Percentiles rank a stretch among this genome's conserved stretches.
phyloP scores from a whole-genome alignment of 2,797 vertebrate genomes.

The Tragelaphus eurycerus region DNA sequence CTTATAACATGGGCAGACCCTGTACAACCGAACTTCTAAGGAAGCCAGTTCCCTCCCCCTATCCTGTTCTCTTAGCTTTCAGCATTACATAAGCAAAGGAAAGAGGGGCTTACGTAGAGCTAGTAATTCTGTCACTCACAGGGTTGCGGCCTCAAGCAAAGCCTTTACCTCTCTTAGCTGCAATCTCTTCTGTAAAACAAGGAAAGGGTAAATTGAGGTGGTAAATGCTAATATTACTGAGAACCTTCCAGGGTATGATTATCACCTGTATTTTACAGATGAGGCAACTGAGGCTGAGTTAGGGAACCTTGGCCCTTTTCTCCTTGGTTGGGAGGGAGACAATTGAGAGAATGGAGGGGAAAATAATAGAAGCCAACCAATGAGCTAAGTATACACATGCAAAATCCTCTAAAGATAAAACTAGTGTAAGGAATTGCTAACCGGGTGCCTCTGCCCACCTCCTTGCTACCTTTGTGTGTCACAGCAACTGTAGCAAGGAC shows the following conservation, averaged over 20 bases:
- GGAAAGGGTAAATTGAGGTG: not conserved
- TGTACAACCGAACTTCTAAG: not conserved
- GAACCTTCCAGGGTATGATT: not conserved
- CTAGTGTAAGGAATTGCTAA: constrained; percentile 8
- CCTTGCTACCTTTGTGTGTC: not conserved
- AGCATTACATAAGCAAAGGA: not conserved
- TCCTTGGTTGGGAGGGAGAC: not conserved
- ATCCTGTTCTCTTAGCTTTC: not conserved
- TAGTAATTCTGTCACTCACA: not conserved
- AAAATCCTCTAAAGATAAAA: not conserved
- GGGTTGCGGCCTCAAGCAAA: not conserved
- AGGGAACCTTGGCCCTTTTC: not conserved
- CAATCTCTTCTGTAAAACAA: not conserved
- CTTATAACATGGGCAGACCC: not conserved
- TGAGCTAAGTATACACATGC: not conserved
- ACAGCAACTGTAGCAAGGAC: not conserved
- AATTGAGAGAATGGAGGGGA: not conserved
- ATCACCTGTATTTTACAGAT: not conserved
- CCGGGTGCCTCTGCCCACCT: not conserved
- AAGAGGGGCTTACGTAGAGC: not conserved
- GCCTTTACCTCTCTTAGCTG: not conserved
- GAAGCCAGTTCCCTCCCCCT: not conserved
- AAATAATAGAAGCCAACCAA: not conserved
- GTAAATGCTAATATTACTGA: not conserved
- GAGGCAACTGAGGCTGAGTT: not conserved